phyloP scores from a whole-genome alignment of 1,140 invertebrate genomes.

The honey bee (Apis mellifera) region Amel_HAv3.1 CM009932.2:4091501-4092000 shows the following conservation, averaged over 20 bases:
- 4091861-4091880: no score
- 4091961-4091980: no score
- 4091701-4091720: slow-evolving; percentile 6
- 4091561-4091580: no score
- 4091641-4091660: background rate
- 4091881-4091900: no score
- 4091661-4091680: background rate
- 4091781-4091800: background rate
- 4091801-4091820: background rate
- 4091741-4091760: background rate
- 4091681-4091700: slow-evolving; percentile 18
- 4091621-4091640: slow-evolving; percentile 28
- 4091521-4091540: no score
- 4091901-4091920: no score
- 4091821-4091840: no score
- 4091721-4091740: slow-evolving; percentile 26
- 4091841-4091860: background rate
- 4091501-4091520: no score
- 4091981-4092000: no score
- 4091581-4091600: background rate
- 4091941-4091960: no score
- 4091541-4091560: slow-evolving; percentile 1
- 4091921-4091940: no score
- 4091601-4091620: slow-evolving; percentile 32
- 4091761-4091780: background rate